phyloP scores from a whole-genome alignment of 2,113 vertebrate species.

The Gobio gobio region DNA sequence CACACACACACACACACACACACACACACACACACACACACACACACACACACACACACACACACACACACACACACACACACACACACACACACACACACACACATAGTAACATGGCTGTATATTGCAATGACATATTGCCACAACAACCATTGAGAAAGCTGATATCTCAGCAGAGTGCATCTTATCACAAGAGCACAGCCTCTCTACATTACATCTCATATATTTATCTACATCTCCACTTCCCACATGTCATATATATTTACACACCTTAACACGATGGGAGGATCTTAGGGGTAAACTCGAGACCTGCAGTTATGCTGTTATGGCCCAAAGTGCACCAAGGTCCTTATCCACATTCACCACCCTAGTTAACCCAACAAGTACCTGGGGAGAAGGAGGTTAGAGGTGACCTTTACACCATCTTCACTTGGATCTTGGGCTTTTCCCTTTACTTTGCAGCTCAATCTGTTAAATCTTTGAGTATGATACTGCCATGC shows the following conservation, averaged over 20 bases:
- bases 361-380: neutral
- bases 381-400: neutral
- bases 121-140: slow-evolving; percentile 7
- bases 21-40: neutral
- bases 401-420: neutral
- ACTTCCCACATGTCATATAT: slow-evolving; percentile 31
- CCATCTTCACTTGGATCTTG: neutral
- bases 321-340: slow-evolving; percentile 13
- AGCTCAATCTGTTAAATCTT: neutral
- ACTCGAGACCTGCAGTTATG: neutral
- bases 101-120: neutral
- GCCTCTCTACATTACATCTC: slow-evolving; percentile 29
- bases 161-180: slow-evolving; percentile 3
- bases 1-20: neutral
- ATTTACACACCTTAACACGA: slow-evolving; percentile 38
- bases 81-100: neutral
- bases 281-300: neutral
- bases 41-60: neutral
- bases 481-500: neutral
- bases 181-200: slow-evolving; percentile 40
- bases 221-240: slow-evolving; percentile 36
- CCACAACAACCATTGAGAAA: neutral
- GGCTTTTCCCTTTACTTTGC: neutral
- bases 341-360: neutral
- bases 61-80: neutral